Percentiles rank a stretch among this genome's conserved stretches.
Conservation (phyloP, 2,113 vertebrate genomes). For the Antechinus stuartii region DNA sequence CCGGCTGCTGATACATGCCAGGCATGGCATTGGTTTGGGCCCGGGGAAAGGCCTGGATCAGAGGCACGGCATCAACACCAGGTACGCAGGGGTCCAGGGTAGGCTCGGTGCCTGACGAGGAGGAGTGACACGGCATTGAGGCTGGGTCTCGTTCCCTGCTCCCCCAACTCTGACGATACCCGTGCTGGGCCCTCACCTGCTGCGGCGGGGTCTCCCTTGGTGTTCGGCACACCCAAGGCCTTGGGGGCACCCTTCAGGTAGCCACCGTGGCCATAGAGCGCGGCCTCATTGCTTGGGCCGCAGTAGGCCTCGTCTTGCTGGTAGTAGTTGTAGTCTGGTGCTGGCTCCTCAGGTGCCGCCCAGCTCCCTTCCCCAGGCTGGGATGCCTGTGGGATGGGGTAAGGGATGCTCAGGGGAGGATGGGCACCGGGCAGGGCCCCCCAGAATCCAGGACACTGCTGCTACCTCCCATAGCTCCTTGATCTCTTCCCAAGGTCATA, state of each 20-base stretch:
- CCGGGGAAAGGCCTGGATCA: constrained; percentile 77
- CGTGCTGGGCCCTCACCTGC: constrained; percentile 80
- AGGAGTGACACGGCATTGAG: neutral
- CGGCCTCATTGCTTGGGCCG: constrained; percentile 70
- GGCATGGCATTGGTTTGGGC: constrained; percentile 74
- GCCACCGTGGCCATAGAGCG: constrained; percentile 76
- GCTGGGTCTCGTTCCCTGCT: neutral
- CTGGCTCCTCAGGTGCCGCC: constrained; percentile 81
- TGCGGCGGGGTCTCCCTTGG: constrained; percentile 73
- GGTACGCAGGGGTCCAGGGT: constrained; percentile 81
- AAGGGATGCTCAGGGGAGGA: constrained; percentile 62
- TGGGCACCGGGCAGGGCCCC: neutral
- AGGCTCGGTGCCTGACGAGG: constrained; percentile 66
- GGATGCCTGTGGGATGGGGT: constrained; percentile 71
- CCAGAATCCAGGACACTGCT: neutral
- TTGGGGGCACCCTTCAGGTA: constrained; percentile 78
- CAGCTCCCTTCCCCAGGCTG: constrained; percentile 81
- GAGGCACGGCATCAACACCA: constrained; percentile 80
- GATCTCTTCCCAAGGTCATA: neutral
- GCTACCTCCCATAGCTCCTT: neutral
- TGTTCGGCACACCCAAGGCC: constrained; percentile 70
- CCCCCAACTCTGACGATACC: neutral
- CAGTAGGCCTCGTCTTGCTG: constrained; percentile 90
- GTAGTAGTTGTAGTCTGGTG: constrained; percentile 85
- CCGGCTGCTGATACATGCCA: constrained; percentile 70